Conservation (phyloP, 2,797 vertebrate genomes). For the Phyllotis vaccarum region DNA sequence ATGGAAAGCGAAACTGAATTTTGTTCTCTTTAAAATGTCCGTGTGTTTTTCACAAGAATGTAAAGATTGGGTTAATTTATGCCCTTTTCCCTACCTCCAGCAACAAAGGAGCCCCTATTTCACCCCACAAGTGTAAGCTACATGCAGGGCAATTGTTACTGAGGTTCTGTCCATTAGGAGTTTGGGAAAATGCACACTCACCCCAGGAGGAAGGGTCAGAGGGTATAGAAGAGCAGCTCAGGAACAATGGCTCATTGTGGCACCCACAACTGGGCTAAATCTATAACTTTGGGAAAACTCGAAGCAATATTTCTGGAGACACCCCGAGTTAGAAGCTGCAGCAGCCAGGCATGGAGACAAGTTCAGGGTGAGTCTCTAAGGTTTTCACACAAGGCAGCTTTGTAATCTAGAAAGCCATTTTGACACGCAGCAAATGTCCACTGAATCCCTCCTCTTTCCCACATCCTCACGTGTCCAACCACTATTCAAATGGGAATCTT, state of each 20-base stretch:
- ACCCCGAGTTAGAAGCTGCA: fast-evolving
- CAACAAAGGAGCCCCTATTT: conserved; percentile 26
- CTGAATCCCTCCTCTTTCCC: not conserved
- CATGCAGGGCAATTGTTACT: not conserved
- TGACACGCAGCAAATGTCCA: not conserved
- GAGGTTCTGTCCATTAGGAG: not conserved
- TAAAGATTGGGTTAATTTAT: conserved; percentile 2
- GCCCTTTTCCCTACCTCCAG: not conserved
- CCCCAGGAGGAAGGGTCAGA: conserved; percentile 56
- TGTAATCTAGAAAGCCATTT: not conserved
- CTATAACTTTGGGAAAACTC: not conserved
- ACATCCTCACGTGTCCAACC: not conserved
- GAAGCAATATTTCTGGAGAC: not conserved
- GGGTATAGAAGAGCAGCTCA: not conserved
- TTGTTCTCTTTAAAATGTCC: not conserved
- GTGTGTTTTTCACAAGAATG: not conserved
- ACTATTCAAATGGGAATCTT: not conserved
- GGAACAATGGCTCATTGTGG: conserved; percentile 64
- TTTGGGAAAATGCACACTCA: conserved; percentile 55
- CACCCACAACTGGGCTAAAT: not conserved
- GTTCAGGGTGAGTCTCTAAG: fast-evolving
- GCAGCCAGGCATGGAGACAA: fast-evolving
- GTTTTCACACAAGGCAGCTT: not conserved
- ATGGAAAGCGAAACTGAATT: not conserved
- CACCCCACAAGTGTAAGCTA: not conserved